Evolutionary conservation across 2,888 invertebrate genomes (phyloP), one percentile per base, ranked within the genome.

Genomic region (Dasysyrphus albostriatus): DNA sequence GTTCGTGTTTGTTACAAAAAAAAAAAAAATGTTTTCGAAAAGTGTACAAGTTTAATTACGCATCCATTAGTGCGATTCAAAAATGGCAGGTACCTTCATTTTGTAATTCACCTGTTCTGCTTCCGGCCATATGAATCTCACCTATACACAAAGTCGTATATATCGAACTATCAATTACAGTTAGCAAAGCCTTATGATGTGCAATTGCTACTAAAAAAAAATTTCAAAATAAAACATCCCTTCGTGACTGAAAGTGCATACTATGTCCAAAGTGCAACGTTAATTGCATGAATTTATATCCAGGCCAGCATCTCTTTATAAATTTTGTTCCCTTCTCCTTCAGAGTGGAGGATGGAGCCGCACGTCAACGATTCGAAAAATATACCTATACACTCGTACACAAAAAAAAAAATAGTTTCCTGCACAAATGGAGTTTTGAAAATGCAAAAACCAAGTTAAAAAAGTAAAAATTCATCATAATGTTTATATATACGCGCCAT

Each of bases 251-350:
- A 24, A 69, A 69, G 14, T 69, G 51, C 24, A 24, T 24, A 47
- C 37, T 39, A 51, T 24, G n/a, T 39, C 54, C 61, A 58, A 67
- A 76, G 65, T 47, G 42, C 32, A 65, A 47, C 44, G 24, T 29
- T 69, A 61, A 81, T 81, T 81, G 74, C 69, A 65, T 44, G 51
- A 81, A 73, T 65, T 73, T 79, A 58, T 54, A 56, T 37, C 51
- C 16, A 34, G 12, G 51, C 54, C 24, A 16, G 24, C 69, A 67
- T 34, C 29, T 70, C 67, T 67, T 73, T 49, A 59, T 47, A 56
- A 77, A 61, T 44, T 58, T 58, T 70, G 32, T 47, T 16, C 65
- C 79, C n/a, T 58, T n/a, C 44, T 19, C 16, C 24, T 24, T 24
- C 10, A 34, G 5, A 12, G 12, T 42, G 16, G 4, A 24, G 42